Base-by-base conservation (phyloP, 2,113 vertebrate species). In the Grammomys surdaster region DNA sequence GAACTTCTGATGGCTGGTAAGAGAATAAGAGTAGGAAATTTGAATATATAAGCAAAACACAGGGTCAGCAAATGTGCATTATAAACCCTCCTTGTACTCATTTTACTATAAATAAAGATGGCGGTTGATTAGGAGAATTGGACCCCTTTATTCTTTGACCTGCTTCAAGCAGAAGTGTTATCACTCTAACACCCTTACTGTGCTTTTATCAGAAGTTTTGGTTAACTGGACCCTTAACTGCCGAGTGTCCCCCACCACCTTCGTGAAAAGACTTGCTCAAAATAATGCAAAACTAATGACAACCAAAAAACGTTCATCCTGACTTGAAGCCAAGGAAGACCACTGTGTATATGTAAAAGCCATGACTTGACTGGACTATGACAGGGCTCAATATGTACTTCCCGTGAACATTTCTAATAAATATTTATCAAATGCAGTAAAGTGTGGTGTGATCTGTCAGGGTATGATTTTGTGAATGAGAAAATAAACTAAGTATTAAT, bases 401-500 rank as follows among this genome's bases (percentile, higher is more conserved):
- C n/a, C 85, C 73, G 26, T 46, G 67, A 82, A 56, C 22, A 16
- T 46, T 87, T 89, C 46, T 67, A 88, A 63, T 56, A 92, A 87
- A 22, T 72, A 82, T 70, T 58, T 77, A 24, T 10, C 72, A 20
- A 73, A 58, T 84, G 0, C 8, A 73, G 31, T 67, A 72, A 51
- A 84, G 2, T 11, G 26, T n/a, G 28, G 17, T 20, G 1, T 2
- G 28, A 7, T 60, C 40, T 91, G 3, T 28, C 40, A 13, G 54
- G 4, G 4, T 58, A 56, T 65, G 19, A 80, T 28, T 92, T 63
- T 84, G 17, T 8, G 51, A 89, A 24, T 8, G 9, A 81, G 36
- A 70, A 92, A 95, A 87, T 82, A 5, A 89, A 46, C 33, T 91
- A 81, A 89, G 82, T 77, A 90, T 70, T 14, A 89, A 26, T 43